phyloP scores from a whole-genome alignment of 2,797 vertebrate species.

The Telmatherina bonti region DNA sequence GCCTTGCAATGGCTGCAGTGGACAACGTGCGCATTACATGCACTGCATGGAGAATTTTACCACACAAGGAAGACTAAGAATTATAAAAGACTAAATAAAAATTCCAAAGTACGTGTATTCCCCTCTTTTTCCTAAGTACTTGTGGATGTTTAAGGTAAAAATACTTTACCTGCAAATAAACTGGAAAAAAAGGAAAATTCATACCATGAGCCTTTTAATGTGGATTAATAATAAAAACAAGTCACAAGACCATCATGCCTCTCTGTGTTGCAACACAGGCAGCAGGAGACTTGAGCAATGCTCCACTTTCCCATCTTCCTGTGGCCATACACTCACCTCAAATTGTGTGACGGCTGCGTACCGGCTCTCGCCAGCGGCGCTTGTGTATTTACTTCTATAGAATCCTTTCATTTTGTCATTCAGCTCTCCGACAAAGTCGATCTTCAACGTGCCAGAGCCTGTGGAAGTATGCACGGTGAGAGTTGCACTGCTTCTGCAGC shows the following conservation, averaged over 20 bases:
- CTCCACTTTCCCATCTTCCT: neutral
- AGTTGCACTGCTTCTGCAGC: conserved; percentile 27
- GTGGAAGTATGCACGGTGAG: conserved; percentile 35
- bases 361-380: conserved; percentile 89
- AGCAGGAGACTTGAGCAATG: conserved; percentile 36
- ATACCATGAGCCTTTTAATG: no score
- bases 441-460: conserved; percentile 95
- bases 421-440: conserved; percentile 97
- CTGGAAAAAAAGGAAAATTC: no score
- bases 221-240: neutral
- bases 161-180: no score
- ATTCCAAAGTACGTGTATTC: neutral
- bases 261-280: conserved; percentile 37
- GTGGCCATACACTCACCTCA: conserved; percentile 85
- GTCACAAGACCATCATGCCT: conserved; percentile 28
- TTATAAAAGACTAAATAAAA: neutral
- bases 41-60: no score
- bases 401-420: conserved; percentile 99
- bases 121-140: no score
- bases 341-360: conserved; percentile 98
- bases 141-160: no score
- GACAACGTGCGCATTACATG: no score
- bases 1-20: no score
- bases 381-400: conserved; percentile 96
- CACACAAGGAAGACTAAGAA: no score